These are phyloP conservation scores for Lepilemur ruficaudatus DNA, from an alignment of 2,797 vertebrate genomes.

Conservation along the genomic window DNA sequence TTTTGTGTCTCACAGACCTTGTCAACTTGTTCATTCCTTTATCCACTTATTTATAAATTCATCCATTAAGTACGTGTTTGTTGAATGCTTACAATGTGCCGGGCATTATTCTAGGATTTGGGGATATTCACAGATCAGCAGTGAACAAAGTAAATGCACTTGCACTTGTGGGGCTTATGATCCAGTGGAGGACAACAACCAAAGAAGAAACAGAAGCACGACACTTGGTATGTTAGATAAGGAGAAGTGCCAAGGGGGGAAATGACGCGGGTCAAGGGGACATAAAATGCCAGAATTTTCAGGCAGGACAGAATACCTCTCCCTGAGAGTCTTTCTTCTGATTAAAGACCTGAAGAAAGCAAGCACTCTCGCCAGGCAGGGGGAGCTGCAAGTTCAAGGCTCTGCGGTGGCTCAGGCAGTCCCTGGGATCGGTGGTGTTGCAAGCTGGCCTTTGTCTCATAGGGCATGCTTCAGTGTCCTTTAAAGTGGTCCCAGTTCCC, in stretches of 20 bases:
- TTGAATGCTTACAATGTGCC: not conserved
- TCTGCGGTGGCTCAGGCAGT: not conserved
- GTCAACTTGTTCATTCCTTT: not conserved
- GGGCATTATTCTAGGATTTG: not conserved
- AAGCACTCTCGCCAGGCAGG: not conserved
- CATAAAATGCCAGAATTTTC: not conserved
- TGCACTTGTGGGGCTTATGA: not conserved
- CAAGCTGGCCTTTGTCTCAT: not conserved
- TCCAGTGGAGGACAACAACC: not conserved
- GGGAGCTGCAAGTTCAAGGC: not conserved
- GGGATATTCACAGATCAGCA: not conserved
- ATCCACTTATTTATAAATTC: not conserved
- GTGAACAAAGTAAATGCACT: not conserved
- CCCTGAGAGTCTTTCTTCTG: not conserved
- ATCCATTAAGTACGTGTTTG: constrained; percentile 16
- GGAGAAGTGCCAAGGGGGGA: not conserved
- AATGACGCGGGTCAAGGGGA: not conserved
- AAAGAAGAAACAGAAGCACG: not conserved
- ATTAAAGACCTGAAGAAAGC: not conserved
- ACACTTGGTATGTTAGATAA: not conserved
- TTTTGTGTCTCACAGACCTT: not conserved
- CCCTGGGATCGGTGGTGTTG: not conserved
- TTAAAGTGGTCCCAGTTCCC: not conserved
- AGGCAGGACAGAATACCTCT: not conserved
- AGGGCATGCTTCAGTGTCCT: not conserved